phyloP scores from a whole-genome alignment of 2,113 vertebrate species.

The Fulica atra region DNA sequence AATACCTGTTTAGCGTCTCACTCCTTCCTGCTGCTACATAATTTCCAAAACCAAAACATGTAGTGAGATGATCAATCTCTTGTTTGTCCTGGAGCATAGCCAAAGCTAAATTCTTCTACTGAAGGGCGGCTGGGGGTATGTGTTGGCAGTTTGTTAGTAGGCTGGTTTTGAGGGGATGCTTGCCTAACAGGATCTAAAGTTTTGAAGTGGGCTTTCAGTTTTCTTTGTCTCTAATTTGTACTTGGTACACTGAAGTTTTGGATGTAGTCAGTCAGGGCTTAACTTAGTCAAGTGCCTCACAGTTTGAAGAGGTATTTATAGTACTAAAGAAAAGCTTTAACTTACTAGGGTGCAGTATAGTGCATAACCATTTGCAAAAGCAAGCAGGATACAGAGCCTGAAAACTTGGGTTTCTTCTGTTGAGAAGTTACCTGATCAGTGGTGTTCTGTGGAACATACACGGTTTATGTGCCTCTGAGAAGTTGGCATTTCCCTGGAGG shows the following conservation, averaged over 20 bases:
- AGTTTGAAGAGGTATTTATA: neutral
- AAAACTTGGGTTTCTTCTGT: neutral
- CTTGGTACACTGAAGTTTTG: neutral
- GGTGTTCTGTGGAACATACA: fast-evolving
- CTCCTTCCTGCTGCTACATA: neutral
- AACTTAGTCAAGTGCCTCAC: neutral
- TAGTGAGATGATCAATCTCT: neutral
- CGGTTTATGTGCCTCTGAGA: neutral
- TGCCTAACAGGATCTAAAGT: neutral
- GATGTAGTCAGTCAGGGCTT: neutral
- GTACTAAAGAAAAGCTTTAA: neutral
- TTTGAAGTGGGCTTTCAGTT: neutral
- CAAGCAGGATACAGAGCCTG: neutral
- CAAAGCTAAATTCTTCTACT: neutral
- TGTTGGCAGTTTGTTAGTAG: neutral
- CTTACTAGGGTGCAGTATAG: neutral
- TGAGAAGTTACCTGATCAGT: neutral
- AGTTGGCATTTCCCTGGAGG: neutral
- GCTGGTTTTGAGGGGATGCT: neutral
- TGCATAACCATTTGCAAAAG: neutral
- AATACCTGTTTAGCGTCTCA: neutral
- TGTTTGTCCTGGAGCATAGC: neutral
- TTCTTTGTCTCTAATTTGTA: neutral
- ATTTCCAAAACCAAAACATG: neutral
- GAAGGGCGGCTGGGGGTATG: neutral